Percentiles rank a stretch among this genome's conserved stretches.
Evolutionary conservation across 92 coral and sea anemone species (phyloP).

Genomic region (Montipora capitata): DNA sequence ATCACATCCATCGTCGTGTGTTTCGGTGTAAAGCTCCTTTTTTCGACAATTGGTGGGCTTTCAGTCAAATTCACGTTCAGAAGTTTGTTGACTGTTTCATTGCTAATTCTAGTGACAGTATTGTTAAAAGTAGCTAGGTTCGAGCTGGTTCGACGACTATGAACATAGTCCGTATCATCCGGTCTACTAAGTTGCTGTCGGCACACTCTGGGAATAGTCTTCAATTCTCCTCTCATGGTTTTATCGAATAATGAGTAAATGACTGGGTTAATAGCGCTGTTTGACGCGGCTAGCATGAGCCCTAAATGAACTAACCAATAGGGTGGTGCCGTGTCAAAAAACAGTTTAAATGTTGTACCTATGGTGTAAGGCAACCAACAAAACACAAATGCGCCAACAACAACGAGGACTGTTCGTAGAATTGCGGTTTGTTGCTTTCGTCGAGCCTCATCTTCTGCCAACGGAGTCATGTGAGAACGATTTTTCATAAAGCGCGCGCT

Average conservation of each 20-base stretch:
- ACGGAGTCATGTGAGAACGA: slow-evolving; percentile 26
- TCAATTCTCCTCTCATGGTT: slow-evolving; percentile 65
- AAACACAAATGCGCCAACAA: slow-evolving; percentile 77
- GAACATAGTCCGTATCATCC: slow-evolving; percentile 3
- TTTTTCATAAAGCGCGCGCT: slow-evolving; percentile 66
- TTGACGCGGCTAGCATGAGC: slow-evolving; percentile 75
- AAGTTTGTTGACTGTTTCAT: slow-evolving; percentile 45
- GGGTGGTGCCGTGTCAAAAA: slow-evolving; percentile 73
- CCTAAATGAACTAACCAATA: slow-evolving; percentile 90
- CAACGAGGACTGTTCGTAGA: slow-evolving; percentile 77
- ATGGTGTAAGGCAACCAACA: slow-evolving; percentile 90
- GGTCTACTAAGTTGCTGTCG: background rate
- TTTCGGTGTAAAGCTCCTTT: background rate
- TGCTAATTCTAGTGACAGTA: slow-evolving; percentile 35
- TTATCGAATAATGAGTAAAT: slow-evolving; percentile 86
- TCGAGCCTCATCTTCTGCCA: slow-evolving; percentile 42
- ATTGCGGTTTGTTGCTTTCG: slow-evolving; percentile 77
- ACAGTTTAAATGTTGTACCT: slow-evolving; percentile 79
- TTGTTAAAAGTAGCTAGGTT: slow-evolving; percentile 26
- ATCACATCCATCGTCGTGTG: slow-evolving; percentile 3
- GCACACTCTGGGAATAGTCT: slow-evolving; percentile 41
- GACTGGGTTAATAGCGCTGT: slow-evolving; percentile 83
- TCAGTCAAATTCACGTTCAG: background rate
- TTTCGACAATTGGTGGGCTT: background rate
- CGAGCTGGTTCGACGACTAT: slow-evolving; percentile 48